Evolutionary conservation across 2,113 vertebrate species (phyloP), one percentile per base, ranked within the genome.

Genomic region (Labeo rohita): DNA sequence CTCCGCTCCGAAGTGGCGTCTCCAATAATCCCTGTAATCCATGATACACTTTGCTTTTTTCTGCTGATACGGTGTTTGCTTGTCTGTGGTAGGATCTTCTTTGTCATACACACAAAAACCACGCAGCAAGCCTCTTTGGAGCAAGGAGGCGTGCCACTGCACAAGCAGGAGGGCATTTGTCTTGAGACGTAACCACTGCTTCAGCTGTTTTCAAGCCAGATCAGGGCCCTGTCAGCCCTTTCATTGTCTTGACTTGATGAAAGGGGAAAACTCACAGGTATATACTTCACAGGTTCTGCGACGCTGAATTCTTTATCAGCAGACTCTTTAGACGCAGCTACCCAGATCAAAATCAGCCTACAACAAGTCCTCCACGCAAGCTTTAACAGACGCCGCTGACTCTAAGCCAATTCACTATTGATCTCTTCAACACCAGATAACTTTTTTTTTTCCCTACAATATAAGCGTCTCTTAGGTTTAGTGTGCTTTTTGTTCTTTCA

Each of bases 11-110:
- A 21, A 90, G 84, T 79, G 80, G 84, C 86, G 65, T 84, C 79
- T 90, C 88, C 90, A 89, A 90, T 91, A 92, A 91, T 89, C 87
- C 84, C 49, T 86, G 61, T 90, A 91, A 94, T 92, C 91, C 83
- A 74, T 84, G 88, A 89, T 86, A 85, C 82, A 72, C 86, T 83
- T 85, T 56, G 15, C 50, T 80, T 75, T 50, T 54, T 59, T 66
- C 16, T 28, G 66, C 43, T 54, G 61, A 83, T 43, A 68, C 28
- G 18, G 56, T 47, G 16, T 13, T 66, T 66, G 83, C 77, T 63
- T 84, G 73, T 68, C 34, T 49, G 23, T 54, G 2, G 76, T 28
- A 79, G 36, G 70, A 83, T 87, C 85, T 87, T 65, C 76, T 43
- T 59, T n/a, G 36, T 80, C 56, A 80, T 45, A 80, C 36, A 61